These are phyloP conservation scores for Eupithecia subfuscata DNA, from an alignment of 2,888 invertebrate genomes.

Conservation along the genomic window DNA sequence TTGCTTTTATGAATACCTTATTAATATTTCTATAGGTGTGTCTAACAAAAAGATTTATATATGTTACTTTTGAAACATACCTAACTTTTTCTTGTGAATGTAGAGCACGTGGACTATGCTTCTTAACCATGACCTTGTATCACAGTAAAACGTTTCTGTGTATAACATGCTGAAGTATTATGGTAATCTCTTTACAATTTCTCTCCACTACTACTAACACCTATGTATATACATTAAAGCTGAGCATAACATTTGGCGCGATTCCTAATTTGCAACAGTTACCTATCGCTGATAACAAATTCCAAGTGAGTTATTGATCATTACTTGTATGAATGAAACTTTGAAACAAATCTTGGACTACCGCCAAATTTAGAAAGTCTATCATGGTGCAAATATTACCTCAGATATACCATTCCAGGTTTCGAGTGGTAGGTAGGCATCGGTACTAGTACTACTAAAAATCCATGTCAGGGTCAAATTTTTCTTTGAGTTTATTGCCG, in stretches of 20 bases:
- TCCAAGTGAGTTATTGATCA: slow-evolving; percentile 16
- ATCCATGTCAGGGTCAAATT: slow-evolving; percentile 70
- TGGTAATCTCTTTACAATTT: neutral
- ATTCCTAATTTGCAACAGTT: slow-evolving; percentile 18
- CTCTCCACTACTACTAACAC: neutral
- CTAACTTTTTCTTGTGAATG: neutral
- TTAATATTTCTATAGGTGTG: neutral
- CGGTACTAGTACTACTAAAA: too few relatives aligned
- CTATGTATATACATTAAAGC: neutral
- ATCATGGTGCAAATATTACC: slow-evolving; percentile 60
- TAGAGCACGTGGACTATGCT: neutral
- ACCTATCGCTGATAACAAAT: slow-evolving; percentile 38
- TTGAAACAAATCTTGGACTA: slow-evolving; percentile 59
- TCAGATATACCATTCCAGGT: slow-evolving; percentile 53
- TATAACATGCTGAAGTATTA: neutral
- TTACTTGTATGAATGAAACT: slow-evolving; percentile 58
- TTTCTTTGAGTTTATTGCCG: slow-evolving; percentile 64
- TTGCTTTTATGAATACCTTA: neutral
- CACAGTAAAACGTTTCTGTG: neutral
- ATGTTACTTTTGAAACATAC: neutral
- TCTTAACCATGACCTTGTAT: neutral
- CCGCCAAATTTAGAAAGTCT: slow-evolving; percentile 68
- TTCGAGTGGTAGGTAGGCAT: slow-evolving; percentile 46
- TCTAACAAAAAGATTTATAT: neutral
- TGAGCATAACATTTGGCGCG: slow-evolving; percentile 12